A percentile compares a stretch with the other conserved stretches of the same genome.
phyloP scores from a whole-genome alignment of 2,797 vertebrate species.

The Syngnathus acus region DNA sequence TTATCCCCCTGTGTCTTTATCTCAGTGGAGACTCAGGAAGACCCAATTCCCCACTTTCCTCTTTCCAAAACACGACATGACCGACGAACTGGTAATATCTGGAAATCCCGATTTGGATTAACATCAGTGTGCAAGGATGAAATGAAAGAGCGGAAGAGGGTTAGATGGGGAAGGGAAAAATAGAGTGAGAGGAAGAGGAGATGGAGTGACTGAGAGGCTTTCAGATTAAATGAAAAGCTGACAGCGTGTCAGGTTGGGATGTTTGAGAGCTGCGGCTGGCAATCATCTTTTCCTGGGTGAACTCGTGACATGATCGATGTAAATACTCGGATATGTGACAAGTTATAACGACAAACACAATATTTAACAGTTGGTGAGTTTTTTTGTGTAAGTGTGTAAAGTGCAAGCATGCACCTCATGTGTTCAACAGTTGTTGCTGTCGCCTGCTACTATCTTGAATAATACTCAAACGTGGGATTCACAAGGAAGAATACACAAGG shows the following conservation, averaged over 20 bases:
- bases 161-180: constrained; percentile 10
- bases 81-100: constrained; percentile 60
- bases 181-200: constrained; percentile 25
- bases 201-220: constrained; percentile 46
- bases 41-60: constrained; percentile 58
- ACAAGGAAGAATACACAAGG: constrained; percentile 26
- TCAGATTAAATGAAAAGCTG: constrained; percentile 46
- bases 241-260: constrained; percentile 29
- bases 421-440: constrained; percentile 42
- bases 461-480: constrained; percentile 36
- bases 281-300: constrained; percentile 23
- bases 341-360: constrained; percentile 19
- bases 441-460: constrained; percentile 43
- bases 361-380: constrained; percentile 12
- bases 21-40: constrained; percentile 52
- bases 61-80: constrained; percentile 54
- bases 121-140: constrained; percentile 41
- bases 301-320: constrained; percentile 43
- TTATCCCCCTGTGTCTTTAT: constrained; percentile 56
- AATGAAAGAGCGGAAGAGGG: constrained; percentile 15
- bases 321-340: constrained; percentile 30
- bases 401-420: background rate
- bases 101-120: constrained; percentile 70
- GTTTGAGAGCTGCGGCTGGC: constrained; percentile 30
- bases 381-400: background rate